Conservation (phyloP, 2,888 invertebrate species). For the Sericinus montela region DNA sequence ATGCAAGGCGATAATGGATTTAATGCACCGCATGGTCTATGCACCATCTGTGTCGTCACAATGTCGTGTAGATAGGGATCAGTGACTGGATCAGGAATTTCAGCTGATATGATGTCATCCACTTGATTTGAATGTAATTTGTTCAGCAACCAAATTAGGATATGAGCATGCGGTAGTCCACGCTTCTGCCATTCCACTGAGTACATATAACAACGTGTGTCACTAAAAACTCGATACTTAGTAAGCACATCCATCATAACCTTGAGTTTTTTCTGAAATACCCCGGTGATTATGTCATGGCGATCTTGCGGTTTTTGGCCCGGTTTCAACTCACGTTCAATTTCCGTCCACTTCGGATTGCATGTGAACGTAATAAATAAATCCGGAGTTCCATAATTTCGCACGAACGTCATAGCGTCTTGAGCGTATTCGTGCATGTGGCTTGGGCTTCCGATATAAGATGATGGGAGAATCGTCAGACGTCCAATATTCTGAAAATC, state of each 20-base stretch:
- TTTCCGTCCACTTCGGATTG: background rate
- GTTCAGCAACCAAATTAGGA: slow-evolving; percentile 24
- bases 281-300: no score
- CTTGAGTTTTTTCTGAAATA: no score
- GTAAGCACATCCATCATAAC: background rate
- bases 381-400: no score
- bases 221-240: slow-evolving; percentile 22
- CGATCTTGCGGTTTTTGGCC: background rate
- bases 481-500: no score
- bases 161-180: slow-evolving; percentile 25
- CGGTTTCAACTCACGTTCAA: background rate
- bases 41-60: slow-evolving; percentile 2
- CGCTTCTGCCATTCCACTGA: slow-evolving; percentile 27
- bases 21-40: slow-evolving; percentile 18
- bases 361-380: no score
- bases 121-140: slow-evolving; percentile 26
- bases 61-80: slow-evolving; percentile 15
- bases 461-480: no score
- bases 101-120: slow-evolving; percentile 24
- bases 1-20: no score
- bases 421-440: no score
- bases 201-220: slow-evolving; percentile 26
- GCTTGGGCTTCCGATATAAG: no score
- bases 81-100: background rate
- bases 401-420: no score